Base-by-base conservation (phyloP, 2,888 invertebrate genomes). In the Eupeodes luniger region DNA sequence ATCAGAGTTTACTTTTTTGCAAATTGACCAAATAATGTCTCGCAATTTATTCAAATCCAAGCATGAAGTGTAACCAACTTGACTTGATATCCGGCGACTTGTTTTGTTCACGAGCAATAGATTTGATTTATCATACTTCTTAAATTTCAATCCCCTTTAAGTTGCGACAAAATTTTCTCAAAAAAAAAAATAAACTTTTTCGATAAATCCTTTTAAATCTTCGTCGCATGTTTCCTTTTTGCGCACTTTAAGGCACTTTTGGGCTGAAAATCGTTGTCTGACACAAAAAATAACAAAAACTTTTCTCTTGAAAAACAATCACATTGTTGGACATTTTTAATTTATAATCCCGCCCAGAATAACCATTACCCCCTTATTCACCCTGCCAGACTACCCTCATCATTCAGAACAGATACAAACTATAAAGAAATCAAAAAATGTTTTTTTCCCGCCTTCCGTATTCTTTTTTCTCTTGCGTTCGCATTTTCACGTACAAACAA, bases 241-340 rank as follows among this genome's bases (percentile, higher is more conserved):
- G 12, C 6, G 9, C 27, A n/a, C 27, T 59, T 72, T 47, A 40
- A 40, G 40, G 40, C 5, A 5, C 40, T 40, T 40, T 40, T 40
- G 40, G 72, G 34, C 7, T n/a, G 12, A 72, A 84, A 85, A 85
- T 78, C 81, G 27, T 27, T 74, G 80, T 81, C 74, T 64, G 80
- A 84, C 76, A 87, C 53, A 69, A 53, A 51, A 69, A 84, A 81
- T 78, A 84, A 84, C 62, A 74, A 44, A 77, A 86, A 55, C 10
- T 74, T 81, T 81, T 85, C 81, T 14, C n/a, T 40, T 40, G 40
- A 5, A 44, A 78, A 85, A 85, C 88, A 88, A 81, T 85, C 78
- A 88, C 81, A 78, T 62, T 16, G 44, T 78, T 75, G 88, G 85
- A 81, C 87, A 79, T 85, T 88, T 88, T 81, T 85, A 88, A 88